These are phyloP conservation scores for Girardia tigrina DNA, from an alignment of 2,888 invertebrate genomes.

Conservation along the genomic window DNA sequence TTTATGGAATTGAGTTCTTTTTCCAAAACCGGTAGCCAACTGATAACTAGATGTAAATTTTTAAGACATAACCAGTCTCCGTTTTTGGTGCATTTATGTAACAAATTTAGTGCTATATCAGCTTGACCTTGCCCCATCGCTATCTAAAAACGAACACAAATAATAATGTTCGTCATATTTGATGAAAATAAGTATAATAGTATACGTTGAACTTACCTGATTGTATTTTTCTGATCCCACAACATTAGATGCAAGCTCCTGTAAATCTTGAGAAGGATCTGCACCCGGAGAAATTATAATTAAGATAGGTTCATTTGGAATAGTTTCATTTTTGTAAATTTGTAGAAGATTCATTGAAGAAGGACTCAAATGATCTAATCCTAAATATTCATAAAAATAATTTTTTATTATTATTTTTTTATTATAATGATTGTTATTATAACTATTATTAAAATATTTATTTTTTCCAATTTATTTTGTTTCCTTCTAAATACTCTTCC, in stretches of 20 bases:
- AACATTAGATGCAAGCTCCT: conserved; percentile 56
- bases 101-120: conserved; percentile 55
- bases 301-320: conserved; percentile 61
- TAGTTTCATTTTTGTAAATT: conserved; percentile 55
- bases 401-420: neutral
- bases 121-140: conserved; percentile 70
- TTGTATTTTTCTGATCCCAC: conserved; percentile 54
- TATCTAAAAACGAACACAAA: conserved; percentile 53
- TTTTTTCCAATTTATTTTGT: no score
- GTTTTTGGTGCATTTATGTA: conserved; percentile 56
- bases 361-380: conserved; percentile 51
- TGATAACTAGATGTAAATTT: conserved; percentile 65
- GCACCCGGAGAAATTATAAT: conserved; percentile 73
- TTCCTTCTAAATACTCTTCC: no score
- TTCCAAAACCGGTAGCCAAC: conserved; percentile 61
- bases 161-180: no score
- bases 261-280: conserved; percentile 72
- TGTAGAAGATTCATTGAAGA: conserved; percentile 56
- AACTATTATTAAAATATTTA: no score
- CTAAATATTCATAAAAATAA: neutral
- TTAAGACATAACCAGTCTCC: conserved; percentile 68
- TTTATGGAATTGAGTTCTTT: conserved; percentile 45
- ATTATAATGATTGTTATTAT: neutral
- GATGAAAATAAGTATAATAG: neutral
- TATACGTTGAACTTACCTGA: conserved; percentile 52